phyloP scores from a whole-genome alignment of 2,797 vertebrate genomes.

The Gephyroberyx darwinii region DNA sequence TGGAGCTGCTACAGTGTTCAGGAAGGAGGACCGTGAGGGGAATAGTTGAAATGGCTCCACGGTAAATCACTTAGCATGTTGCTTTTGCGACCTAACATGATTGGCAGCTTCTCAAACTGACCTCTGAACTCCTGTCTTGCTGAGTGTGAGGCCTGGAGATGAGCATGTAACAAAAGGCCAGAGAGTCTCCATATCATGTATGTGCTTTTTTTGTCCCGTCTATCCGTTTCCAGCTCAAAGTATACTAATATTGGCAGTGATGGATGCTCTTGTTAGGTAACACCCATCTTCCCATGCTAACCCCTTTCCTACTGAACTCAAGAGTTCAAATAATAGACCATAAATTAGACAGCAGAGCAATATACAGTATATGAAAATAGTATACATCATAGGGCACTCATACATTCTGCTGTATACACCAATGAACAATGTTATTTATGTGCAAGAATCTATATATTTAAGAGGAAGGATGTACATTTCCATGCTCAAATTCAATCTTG shows the following conservation, averaged over 20 bases:
- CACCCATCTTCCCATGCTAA: background rate
- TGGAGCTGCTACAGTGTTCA: background rate
- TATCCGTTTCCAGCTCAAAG: background rate
- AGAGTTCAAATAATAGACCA: background rate
- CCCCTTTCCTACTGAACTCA: background rate
- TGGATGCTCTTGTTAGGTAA: no score
- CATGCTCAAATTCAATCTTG: background rate
- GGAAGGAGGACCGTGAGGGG: background rate
- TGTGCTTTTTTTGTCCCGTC: background rate
- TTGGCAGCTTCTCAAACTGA: conserved; percentile 1
- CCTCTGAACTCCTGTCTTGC: background rate
- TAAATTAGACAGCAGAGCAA: background rate
- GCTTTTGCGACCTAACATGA: conserved; percentile 8
- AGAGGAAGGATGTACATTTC: background rate
- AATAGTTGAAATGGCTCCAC: conserved; percentile 9
- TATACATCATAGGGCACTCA: background rate
- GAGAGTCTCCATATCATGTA: background rate
- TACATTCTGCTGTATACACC: background rate
- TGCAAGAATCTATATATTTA: background rate
- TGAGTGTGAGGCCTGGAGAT: background rate
- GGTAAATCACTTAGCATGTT: conserved; percentile 4
- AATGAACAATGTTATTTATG: background rate
- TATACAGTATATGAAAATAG: background rate
- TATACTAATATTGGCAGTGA: background rate
- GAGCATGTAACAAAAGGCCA: no score